A percentile compares a stretch with the other conserved stretches of the same genome.
phyloP scores from a whole-genome alignment of 1,140 invertebrate species.

The Bacillus rossius region DNA sequence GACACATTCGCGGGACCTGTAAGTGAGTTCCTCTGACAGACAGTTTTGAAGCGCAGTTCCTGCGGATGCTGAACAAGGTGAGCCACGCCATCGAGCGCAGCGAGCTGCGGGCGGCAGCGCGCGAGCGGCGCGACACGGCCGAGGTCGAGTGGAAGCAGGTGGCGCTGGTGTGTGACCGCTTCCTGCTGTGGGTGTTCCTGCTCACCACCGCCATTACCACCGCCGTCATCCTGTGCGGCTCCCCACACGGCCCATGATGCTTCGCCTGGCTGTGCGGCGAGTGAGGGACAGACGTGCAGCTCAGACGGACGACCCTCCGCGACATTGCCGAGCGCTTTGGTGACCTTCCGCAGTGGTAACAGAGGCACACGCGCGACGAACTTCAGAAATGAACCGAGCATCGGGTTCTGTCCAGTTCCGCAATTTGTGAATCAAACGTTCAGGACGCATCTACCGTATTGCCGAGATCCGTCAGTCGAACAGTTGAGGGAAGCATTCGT shows the following conservation, averaged over 20 bases:
- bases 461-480: too few species aligned
- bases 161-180: slow-evolving; percentile 61
- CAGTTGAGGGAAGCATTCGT: too few species aligned
- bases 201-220: slow-evolving; percentile 57
- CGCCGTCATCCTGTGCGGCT: slow-evolving; percentile 55
- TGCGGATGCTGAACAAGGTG: slow-evolving; percentile 57
- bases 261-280: slow-evolving; percentile 4
- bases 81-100: slow-evolving; percentile 65
- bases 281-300: too few species aligned
- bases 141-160: slow-evolving; percentile 74
- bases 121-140: slow-evolving; percentile 58
- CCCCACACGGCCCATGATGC: slow-evolving; percentile 44
- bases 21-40: slow-evolving; percentile 28
- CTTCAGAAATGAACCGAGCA: too few species aligned
- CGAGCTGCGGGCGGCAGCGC: slow-evolving; percentile 58
- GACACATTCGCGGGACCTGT: too few species aligned
- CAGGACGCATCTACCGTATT: too few species aligned
- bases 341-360: too few species aligned
- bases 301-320: too few species aligned
- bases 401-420: too few species aligned
- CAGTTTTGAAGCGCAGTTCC: slow-evolving; percentile 54
- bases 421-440: too few species aligned
- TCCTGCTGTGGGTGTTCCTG: slow-evolving; percentile 61
- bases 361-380: too few species aligned
- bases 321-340: too few species aligned